Evolutionary conservation across 1,140 invertebrate species (phyloP), one percentile per base, ranked within the genome.

Genomic region (Cheumatopsyche charites): DNA sequence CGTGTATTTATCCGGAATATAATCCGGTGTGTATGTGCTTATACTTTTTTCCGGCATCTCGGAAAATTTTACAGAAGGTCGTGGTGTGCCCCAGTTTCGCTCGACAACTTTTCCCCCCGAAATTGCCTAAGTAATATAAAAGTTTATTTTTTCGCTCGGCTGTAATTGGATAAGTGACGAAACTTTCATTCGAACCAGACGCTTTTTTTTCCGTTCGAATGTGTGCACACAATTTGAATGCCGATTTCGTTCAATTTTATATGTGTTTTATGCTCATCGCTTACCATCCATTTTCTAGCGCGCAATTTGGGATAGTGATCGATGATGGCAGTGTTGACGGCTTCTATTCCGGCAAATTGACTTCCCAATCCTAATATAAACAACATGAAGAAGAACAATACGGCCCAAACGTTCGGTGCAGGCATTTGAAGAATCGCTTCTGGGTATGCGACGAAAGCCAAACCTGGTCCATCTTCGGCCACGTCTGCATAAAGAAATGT

Each of bases 351-450:
- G 69, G 92, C 91, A 81, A 94, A 93, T 85, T 94, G 89, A 68
- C 87, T 88, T 55, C 92, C 90, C 1, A 92, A 78, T 0, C 92
- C 92, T 1, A 94, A 83, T n/a, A 92, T 87, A 73, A 93, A 88
- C 29, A 93, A 83, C 91, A 93, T 93, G 67, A 94, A 85, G 84
- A 96, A 96, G 83, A 96, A 96, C 0, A 94, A 79, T 7, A 91
- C 84, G 0, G 91, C 88, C 93, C 93, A 95, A 2, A 94, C 78
- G 67, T 90, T 90, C 0, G 92, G 86, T 21, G 89, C 78, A 0
- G 92, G 92, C 86, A 95, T 88, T 66, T 89, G 87, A 0, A 91
- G 84, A n/a, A 95, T 84, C 0, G 92, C 93, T 83, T 94, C 83
- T 6, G 83, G 83, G 80, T 94, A 95, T 0, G 89, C 91, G 9